Conservation (phyloP, 92 coral and sea anemone genomes). For the Epizoanthus fatuus region DNA sequence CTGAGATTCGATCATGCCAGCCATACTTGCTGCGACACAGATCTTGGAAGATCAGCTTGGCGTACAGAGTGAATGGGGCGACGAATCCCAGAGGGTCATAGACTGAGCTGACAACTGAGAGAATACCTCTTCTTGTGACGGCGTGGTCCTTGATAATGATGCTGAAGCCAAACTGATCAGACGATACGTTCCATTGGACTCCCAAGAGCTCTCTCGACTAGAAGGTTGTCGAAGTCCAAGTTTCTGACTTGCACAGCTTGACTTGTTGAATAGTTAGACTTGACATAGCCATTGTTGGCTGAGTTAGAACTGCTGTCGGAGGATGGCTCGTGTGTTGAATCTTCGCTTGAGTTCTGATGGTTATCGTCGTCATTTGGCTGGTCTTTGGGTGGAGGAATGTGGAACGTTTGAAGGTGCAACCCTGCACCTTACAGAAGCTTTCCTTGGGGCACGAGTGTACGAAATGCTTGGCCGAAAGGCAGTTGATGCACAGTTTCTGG, state of each 20-base stretch:
- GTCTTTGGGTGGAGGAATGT: conserved; percentile 71
- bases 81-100: conserved; percentile 50
- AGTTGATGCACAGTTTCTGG: conserved; percentile 63
- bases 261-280: background rate
- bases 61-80: conserved; percentile 24
- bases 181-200: background rate
- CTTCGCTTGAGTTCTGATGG: too few relatives aligned
- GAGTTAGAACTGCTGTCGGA: too few relatives aligned
- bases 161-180: conserved; percentile 38
- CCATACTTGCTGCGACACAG: conserved; percentile 31
- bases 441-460: conserved; percentile 48
- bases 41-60: conserved; percentile 45
- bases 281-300: conserved; percentile 26
- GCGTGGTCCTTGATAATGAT: conserved; percentile 54
- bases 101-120: conserved; percentile 40
- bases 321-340: too few relatives aligned
- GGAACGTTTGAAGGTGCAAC: conserved; percentile 76
- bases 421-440: conserved; percentile 74
- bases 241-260: too few relatives aligned
- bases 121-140: conserved; percentile 47
- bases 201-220: too few relatives aligned
- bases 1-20: conserved; percentile 46
- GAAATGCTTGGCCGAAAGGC: conserved; percentile 66
- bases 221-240: too few relatives aligned
- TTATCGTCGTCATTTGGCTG: background rate